Conservation (phyloP, 2,888 invertebrate species). For the Tetramorium bicarinatum region DNA sequence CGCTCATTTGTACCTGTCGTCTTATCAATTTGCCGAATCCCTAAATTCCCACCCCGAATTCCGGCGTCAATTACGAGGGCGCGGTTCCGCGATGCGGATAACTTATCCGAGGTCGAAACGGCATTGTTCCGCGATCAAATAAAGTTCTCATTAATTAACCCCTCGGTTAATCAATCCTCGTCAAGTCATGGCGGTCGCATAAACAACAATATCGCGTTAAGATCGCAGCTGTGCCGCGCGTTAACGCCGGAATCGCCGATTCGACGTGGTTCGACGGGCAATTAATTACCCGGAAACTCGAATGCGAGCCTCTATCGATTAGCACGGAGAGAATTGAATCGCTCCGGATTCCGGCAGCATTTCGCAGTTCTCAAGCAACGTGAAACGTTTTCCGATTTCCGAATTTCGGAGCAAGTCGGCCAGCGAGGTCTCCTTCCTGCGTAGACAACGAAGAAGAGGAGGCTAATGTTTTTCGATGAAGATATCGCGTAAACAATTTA, state of each 20-base stretch:
- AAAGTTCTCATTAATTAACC: conserved; percentile 30
- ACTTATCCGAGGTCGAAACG: not conserved
- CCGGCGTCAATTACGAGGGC: not conserved
- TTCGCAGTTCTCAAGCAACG: conserved; percentile 4
- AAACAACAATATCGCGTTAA: conserved; percentile 12
- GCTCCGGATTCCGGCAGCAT: not conserved
- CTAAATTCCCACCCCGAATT: not conserved
- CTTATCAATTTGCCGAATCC: conserved; percentile 24
- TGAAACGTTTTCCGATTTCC: conserved; percentile 3
- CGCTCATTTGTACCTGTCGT: not conserved
- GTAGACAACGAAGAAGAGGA: not conserved
- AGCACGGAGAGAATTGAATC: conserved; percentile 15
- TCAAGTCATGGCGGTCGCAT: not conserved
- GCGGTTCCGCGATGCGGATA: not conserved
- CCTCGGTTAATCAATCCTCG: conserved; percentile 23
- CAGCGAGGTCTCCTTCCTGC: not conserved
- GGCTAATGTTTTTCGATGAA: not conserved
- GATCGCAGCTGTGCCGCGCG: conserved; percentile 21
- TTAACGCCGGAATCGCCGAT: conserved; percentile 18
- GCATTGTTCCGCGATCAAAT: conserved; percentile 21
- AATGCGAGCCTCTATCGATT: conserved; percentile 5
- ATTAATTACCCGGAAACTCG: conserved; percentile 32
- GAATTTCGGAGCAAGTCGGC: not conserved
- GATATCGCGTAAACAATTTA: not conserved
- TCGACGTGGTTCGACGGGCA: conserved; percentile 8